These are phyloP conservation scores for Pedetes capensis DNA, from an alignment of 2,113 vertebrate species.

Conservation along the genomic window DNA sequence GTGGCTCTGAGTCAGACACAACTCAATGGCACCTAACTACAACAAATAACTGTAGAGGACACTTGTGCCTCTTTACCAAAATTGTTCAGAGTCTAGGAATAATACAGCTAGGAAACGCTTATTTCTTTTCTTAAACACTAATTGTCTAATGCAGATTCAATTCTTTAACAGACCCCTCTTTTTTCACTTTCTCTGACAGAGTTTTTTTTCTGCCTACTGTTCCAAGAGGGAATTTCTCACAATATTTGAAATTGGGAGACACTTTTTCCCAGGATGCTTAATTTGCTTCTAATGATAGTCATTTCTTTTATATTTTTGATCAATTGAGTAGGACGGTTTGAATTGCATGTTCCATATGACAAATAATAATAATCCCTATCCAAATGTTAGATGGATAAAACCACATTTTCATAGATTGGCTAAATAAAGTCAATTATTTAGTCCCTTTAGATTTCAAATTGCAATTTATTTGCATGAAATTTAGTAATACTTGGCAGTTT, in stretches of 20 bases:
- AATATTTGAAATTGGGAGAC: neutral
- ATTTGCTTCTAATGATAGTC: constrained; percentile 37
- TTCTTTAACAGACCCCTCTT: neutral
- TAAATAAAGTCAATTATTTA: constrained; percentile 66
- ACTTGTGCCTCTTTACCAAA: neutral
- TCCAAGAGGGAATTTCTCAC: neutral
- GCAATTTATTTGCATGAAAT: constrained; percentile 68
- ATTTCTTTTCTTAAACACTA: neutral
- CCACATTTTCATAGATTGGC: constrained; percentile 39
- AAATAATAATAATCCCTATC: constrained; percentile 54
- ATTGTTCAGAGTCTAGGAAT: neutral
- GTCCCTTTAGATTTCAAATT: constrained; percentile 57
- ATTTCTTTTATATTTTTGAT: constrained; percentile 52
- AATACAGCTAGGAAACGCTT: neutral
- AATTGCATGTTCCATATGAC: constrained; percentile 40
- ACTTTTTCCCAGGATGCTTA: neutral
- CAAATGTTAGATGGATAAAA: constrained; percentile 26
- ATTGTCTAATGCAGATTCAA: neutral
- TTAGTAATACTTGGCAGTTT: constrained; percentile 65
- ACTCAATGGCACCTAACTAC: too few relatives aligned
- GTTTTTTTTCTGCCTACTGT: neutral
- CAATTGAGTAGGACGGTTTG: constrained; percentile 14
- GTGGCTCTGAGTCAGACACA: too few relatives aligned
- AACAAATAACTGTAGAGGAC: neutral
- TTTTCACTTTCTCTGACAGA: neutral